Evolutionary conservation across 2,797 vertebrate species (phyloP).

Genomic region (Spinus pinus): DNA sequence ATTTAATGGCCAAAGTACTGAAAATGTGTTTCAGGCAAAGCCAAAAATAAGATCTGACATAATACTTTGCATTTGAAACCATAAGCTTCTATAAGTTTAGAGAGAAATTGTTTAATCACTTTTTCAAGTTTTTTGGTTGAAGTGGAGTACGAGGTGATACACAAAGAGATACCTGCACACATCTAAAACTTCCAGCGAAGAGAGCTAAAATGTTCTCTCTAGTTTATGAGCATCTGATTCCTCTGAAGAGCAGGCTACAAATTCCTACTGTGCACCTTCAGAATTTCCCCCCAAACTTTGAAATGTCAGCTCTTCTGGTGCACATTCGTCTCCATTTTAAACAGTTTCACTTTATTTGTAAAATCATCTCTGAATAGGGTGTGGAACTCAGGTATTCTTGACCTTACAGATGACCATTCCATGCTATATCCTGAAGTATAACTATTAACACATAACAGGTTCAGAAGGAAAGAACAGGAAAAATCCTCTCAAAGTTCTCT

Average conservation of each 20-base stretch:
- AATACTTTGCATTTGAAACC: not conserved
- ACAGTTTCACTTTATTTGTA: not conserved
- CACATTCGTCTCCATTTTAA: not conserved
- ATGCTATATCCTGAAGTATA: not conserved
- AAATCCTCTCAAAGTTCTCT: not conserved
- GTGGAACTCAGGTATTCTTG: not conserved
- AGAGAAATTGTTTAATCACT: not conserved
- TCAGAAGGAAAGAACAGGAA: not conserved
- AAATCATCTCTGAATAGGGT: not conserved
- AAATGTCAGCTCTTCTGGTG: not conserved
- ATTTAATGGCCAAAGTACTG: not conserved
- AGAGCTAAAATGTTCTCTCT: not conserved
- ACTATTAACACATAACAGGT: not conserved
- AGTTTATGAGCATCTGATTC: not conserved
- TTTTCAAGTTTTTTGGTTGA: not conserved
- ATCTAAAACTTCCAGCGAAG: not conserved
- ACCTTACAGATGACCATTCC: not conserved
- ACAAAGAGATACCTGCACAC: not conserved
- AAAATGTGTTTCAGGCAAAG: not conserved
- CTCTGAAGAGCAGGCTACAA: accelerated
- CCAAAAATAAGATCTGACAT: not conserved
- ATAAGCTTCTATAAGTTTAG: not conserved
- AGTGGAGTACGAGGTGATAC: not conserved
- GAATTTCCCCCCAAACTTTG: not conserved
- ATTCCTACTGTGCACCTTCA: not conserved